Evolutionary conservation across 23 tunicate genomes (phyloP).

Genomic region (Diplosoma virens): DNA sequence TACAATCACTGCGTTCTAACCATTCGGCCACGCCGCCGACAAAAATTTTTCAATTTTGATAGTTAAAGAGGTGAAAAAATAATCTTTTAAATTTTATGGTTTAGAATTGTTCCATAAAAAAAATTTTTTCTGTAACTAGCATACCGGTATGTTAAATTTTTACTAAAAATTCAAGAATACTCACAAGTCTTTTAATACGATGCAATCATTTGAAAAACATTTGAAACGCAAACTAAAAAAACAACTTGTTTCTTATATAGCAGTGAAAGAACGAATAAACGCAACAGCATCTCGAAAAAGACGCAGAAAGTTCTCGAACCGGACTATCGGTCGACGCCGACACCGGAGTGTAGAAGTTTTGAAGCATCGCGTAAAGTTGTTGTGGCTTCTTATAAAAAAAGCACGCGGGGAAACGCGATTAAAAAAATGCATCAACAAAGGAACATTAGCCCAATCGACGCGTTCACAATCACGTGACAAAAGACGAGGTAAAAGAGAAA

Average conservation of each 20-base stretch:
- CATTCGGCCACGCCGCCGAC: too few relatives aligned
- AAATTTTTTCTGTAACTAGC: too few relatives aligned
- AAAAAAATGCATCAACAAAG: background rate
- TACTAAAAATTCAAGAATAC: too few relatives aligned
- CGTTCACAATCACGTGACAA: background rate
- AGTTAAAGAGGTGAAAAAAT: too few relatives aligned
- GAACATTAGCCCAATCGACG: background rate
- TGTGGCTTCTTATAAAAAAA: background rate
- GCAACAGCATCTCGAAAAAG: background rate
- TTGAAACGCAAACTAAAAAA: conserved; percentile 11
- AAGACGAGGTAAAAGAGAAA: background rate
- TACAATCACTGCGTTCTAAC: too few relatives aligned
- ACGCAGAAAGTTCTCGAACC: background rate
- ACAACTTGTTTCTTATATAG: background rate
- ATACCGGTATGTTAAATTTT: too few relatives aligned
- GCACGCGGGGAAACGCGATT: background rate
- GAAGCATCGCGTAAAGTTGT: background rate
- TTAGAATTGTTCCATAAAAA: too few relatives aligned
- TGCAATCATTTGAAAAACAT: background rate
- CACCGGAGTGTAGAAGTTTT: background rate
- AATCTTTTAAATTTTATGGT: too few relatives aligned
- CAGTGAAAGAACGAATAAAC: background rate
- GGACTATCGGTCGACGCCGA: background rate
- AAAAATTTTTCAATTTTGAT: too few relatives aligned
- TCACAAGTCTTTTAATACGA: conserved; percentile 19